phyloP scores from a whole-genome alignment of 2,888 invertebrate species.

The Standfussiana lucernea region DNA sequence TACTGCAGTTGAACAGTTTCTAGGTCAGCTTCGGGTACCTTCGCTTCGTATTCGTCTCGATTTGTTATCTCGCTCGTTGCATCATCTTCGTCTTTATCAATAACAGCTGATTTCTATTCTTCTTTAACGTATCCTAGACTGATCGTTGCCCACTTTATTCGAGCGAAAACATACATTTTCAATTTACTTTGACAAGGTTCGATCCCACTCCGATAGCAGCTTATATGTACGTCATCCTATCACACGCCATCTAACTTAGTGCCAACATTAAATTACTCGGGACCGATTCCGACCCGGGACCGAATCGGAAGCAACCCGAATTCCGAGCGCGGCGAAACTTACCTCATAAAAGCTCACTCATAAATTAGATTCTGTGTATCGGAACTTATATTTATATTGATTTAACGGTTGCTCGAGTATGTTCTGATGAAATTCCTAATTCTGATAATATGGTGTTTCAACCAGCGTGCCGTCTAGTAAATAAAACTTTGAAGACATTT shows the following conservation, averaged over 20 bases:
- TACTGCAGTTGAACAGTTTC: constrained; percentile 2
- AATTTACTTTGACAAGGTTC: background rate
- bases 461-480: no score
- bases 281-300: constrained; percentile 6
- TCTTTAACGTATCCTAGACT: background rate
- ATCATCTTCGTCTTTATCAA: background rate
- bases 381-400: background rate
- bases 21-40: background rate
- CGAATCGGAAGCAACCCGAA: constrained; percentile 13
- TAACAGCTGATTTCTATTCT: rapidly evolving
- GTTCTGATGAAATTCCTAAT: background rate
- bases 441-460: background rate
- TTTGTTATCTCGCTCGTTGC: rapidly evolving
- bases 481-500: no score
- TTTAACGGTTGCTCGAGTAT: background rate
- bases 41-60: background rate
- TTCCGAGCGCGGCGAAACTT: constrained; percentile 11
- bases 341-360: constrained; percentile 7
- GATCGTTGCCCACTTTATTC: no score
- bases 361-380: constrained; percentile 19
- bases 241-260: constrained; percentile 3
- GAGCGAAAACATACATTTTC: no score
- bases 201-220: no score
- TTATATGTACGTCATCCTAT: background rate
- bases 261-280: constrained; percentile 13